These are phyloP conservation scores for Drosophila takahashii DNA, from an alignment of 1,140 invertebrate genomes.

Conservation along the genomic window DNA sequence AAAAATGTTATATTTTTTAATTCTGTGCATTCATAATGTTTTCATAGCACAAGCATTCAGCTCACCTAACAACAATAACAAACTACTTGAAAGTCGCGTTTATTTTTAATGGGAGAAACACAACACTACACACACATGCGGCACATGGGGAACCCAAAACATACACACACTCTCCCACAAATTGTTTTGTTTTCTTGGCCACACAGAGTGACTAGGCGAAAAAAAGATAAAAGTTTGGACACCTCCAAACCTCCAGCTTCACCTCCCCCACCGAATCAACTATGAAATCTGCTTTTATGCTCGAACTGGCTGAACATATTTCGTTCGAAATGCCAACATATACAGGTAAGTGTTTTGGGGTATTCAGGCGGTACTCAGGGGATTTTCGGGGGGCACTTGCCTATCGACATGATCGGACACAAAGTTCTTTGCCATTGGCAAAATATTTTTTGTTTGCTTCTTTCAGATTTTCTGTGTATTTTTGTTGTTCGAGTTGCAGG, in stretches of 20 bases:
- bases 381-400: conserved; percentile 19
- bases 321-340: conserved; percentile 19
- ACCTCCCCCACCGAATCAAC: background rate
- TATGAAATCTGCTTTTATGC: conserved; percentile 56
- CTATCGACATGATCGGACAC: conserved; percentile 48
- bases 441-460: conserved; percentile 44
- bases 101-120: conserved; percentile 52
- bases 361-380: background rate
- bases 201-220: conserved; percentile 45
- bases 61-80: conserved; percentile 56
- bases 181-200: conserved; percentile 65
- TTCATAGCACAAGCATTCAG: conserved; percentile 14
- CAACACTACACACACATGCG: conserved; percentile 6
- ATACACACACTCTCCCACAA: conserved; percentile 21
- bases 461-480: conserved; percentile 12
- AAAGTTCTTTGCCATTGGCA: conserved; percentile 56
- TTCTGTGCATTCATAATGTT: conserved; percentile 9
- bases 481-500: conserved; percentile 19
- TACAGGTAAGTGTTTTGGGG: conserved; percentile 12
- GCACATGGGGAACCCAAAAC: background rate
- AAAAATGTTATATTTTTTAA: no score
- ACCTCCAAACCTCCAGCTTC: background rate
- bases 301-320: conserved; percentile 49
- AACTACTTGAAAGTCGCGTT: conserved; percentile 60
- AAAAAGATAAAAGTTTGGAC: conserved; percentile 11